These are phyloP conservation scores for Silurus meridionalis DNA, from an alignment of 2,113 vertebrate genomes.

Conservation along the genomic window DNA sequence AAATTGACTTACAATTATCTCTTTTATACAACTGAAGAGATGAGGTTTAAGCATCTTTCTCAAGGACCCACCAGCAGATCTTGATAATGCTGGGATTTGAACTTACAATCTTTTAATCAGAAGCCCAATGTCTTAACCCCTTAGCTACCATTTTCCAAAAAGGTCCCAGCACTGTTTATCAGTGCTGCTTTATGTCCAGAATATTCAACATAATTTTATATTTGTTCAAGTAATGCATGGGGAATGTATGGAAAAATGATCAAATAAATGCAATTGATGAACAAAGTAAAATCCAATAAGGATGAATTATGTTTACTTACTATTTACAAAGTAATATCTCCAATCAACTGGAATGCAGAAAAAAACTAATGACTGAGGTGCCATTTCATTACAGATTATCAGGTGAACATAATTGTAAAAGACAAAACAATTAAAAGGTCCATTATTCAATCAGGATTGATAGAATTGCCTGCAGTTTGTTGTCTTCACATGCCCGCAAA, in stretches of 20 bases:
- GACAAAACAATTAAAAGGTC: constrained; percentile 75
- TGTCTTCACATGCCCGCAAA: constrained; percentile 57
- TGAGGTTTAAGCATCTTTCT: too few relatives aligned
- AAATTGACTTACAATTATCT: too few relatives aligned
- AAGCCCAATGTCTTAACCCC: too few relatives aligned
- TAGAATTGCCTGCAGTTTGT: constrained; percentile 60
- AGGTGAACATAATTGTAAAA: constrained; percentile 71
- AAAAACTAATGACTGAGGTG: constrained; percentile 65
- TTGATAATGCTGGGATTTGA: too few relatives aligned
- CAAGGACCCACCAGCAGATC: too few relatives aligned
- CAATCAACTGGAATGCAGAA: constrained; percentile 55
- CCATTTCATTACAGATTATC: constrained; percentile 73
- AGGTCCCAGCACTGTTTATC: too few relatives aligned
- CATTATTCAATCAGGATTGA: constrained; percentile 70
- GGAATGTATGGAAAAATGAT: constrained; percentile 60
- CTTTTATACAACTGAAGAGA: too few relatives aligned
- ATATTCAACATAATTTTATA: background rate
- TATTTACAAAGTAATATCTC: constrained; percentile 71
- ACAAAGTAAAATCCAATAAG: constrained; percentile 63
- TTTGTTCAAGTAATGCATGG: constrained; percentile 13
- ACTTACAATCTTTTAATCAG: too few relatives aligned
- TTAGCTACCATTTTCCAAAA: too few relatives aligned
- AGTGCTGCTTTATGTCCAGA: background rate
- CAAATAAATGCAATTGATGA: constrained; percentile 50
- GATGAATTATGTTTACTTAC: constrained; percentile 68